Evolutionary conservation across 2,113 vertebrate genomes (phyloP).

Genomic region (Dasypus novemcinctus): DNA sequence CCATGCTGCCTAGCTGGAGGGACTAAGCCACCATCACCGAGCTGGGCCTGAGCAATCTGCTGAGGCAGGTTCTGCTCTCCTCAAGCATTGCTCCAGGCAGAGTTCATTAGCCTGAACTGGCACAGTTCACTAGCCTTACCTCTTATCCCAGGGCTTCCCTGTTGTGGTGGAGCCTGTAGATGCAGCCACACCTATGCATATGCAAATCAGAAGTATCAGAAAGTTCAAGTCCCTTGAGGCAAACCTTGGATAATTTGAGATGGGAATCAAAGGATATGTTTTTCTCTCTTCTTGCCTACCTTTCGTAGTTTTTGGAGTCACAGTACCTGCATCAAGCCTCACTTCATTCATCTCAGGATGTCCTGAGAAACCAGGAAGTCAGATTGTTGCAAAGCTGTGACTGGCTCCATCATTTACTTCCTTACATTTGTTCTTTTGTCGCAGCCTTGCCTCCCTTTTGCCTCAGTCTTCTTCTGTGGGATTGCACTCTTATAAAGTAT

Average conservation of each 20-base stretch:
- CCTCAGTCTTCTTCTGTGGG: neutral
- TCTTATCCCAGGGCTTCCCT: neutral
- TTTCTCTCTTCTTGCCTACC: neutral
- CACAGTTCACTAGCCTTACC: neutral
- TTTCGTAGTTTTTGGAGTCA: neutral
- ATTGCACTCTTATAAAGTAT: neutral
- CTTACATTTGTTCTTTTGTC: neutral
- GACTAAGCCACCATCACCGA: neutral
- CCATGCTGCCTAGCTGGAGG: rapidly evolving
- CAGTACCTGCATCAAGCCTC: neutral
- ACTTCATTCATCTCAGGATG: neutral
- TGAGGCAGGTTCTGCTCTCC: neutral
- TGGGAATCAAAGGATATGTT: neutral
- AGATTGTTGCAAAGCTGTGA: neutral
- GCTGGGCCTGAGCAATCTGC: neutral
- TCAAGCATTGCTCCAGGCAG: neutral
- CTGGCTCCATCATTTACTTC: neutral
- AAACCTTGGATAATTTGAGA: neutral
- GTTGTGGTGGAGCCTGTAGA: neutral
- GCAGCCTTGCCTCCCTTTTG: neutral
- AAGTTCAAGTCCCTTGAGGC: neutral
- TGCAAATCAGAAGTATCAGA: neutral
- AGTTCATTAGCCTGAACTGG: no score
- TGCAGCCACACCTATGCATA: no score
- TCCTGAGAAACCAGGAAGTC: neutral